Evolutionary conservation across 2,888 invertebrate genomes (phyloP).

Genomic region (Sepioteuthis lessoniana): DNA sequence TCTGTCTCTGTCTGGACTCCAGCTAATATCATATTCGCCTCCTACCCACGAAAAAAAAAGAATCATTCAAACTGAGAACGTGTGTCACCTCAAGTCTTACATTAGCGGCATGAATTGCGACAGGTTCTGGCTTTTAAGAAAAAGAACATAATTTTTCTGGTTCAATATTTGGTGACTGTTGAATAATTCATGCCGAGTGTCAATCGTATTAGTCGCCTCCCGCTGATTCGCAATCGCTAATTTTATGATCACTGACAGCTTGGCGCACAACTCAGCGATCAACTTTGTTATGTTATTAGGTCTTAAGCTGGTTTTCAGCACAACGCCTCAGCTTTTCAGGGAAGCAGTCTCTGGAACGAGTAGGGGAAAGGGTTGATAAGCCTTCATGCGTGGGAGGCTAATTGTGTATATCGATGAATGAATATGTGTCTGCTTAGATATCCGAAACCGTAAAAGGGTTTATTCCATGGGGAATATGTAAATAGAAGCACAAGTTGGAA

Average conservation of each 20-base stretch:
- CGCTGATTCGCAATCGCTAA: neutral
- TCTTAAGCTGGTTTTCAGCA: neutral
- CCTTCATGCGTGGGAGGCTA: no score
- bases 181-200: neutral
- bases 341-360: neutral
- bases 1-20: neutral
- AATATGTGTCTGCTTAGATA: no score
- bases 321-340: neutral
- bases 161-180: constrained; percentile 10
- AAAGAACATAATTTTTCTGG: neutral
- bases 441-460: no score
- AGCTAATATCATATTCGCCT: neutral
- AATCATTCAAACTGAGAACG: neutral
- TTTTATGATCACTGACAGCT: constrained; percentile 33
- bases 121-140: neutral
- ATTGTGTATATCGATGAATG: no score
- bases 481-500: no score
- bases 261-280: neutral
- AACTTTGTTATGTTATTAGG: neutral
- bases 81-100: neutral
- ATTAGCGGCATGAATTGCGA: constrained; percentile 10
- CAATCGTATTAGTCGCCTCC: constrained; percentile 2
- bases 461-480: no score
- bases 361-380: neutral
- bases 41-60: neutral